Base-by-base conservation (phyloP, 2,797 vertebrate species). In the Trachurus trachurus region DNA sequence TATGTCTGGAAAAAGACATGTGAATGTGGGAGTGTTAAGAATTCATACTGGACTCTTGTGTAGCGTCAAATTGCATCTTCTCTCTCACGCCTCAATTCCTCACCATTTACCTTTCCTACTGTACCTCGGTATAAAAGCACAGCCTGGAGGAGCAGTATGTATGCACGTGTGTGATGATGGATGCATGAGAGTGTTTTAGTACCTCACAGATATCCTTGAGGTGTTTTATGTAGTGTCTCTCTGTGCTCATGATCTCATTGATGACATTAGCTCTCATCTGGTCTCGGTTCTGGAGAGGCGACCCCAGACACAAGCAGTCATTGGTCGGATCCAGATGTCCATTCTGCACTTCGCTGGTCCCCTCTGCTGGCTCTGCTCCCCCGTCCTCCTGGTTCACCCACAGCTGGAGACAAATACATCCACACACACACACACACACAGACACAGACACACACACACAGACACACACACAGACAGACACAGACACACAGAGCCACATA, bases 241-340 rank as follows among this genome's bases (percentile, higher is more conserved):
- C 98, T 22, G 98, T 99, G 95, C 97, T 98, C 98, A 99, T 99
- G 90, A 99, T 99, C 93, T 99, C 98, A 74, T 99, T 98, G 94
- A 99, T 98, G 94, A 99, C 98, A n/a, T 99, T 99, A 74, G 98
- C 97, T 90, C 98, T 97, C 98, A 99, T 99, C 94, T 99, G 98
- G 94, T 99, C 97, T n/a, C 98, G 95, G 95, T 99, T 98, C 94
- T 99, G 98, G 50, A 97, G 95, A 59, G 97, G 97, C 58, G 97
- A 96, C 90, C 98, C 97, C 78, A 99, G 95, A 89, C 98, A 99
- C 74, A 99, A 95, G 93, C 98, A 99, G 94, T 99, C 98, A 60
- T 97, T 96, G 85, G 95, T 96, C 40, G 98, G 96, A 89, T 96
- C 98, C 93, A 98, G 92, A 88, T 99, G 98, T 66, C 98, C 98